phyloP scores from a whole-genome alignment of 1,140 invertebrate genomes.

The Holcopasites calliopsidis region DNA sequence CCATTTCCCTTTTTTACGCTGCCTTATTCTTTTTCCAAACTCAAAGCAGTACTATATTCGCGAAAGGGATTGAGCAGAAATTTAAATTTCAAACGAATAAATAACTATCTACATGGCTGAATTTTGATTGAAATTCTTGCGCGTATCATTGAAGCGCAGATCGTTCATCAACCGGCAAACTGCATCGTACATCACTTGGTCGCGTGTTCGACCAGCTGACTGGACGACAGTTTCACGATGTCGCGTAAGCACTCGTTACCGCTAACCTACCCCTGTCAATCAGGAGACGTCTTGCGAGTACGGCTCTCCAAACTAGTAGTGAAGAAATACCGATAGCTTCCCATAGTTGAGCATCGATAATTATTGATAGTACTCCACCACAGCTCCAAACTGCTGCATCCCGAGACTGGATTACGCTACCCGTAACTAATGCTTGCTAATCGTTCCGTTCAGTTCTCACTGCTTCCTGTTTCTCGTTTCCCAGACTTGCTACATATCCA shows the following conservation, averaged over 20 bases:
- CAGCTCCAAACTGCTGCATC: conserved; percentile 35
- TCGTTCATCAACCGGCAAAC: conserved; percentile 11
- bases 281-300: conserved; percentile 47
- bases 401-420: conserved; percentile 24
- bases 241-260: conserved; percentile 49
- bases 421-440: conserved; percentile 42
- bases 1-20: background rate
- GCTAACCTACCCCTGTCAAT: conserved; percentile 25
- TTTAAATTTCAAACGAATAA: too few species aligned
- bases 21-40: background rate
- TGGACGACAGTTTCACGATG: conserved; percentile 53
- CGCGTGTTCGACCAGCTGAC: conserved; percentile 43
- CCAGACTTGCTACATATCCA: conserved; percentile 8
- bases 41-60: too few species aligned
- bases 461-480: conserved; percentile 19
- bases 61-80: too few species aligned
- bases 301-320: too few species aligned
- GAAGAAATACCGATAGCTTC: too few species aligned
- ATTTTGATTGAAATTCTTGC: background rate
- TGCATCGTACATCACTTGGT: conserved; percentile 40
- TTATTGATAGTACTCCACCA: too few species aligned
- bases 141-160: background rate
- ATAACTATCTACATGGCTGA: too few species aligned
- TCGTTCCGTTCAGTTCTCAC: conserved; percentile 38
- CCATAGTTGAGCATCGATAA: too few species aligned